phyloP scores from a whole-genome alignment of 53 echinoderm and acorn worm species.

The Arbacia lixula region DNA sequence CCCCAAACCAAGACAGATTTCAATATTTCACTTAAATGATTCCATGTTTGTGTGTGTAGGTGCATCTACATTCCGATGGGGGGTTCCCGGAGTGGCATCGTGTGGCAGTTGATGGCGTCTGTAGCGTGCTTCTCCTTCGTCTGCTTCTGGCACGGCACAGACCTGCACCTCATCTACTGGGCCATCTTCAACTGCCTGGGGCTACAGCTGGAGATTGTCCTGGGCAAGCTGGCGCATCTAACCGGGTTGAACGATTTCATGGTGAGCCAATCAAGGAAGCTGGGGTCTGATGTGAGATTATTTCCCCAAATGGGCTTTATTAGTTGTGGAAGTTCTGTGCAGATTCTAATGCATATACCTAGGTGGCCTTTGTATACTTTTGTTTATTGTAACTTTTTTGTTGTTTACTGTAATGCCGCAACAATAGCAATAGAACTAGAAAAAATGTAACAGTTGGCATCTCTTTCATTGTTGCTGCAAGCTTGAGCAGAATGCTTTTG shows the following conservation, averaged over 20 bases:
- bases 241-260: conserved; percentile 20
- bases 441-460: no score
- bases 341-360: no score
- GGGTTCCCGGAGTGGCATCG: conserved; percentile 70
- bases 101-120: conserved; percentile 72
- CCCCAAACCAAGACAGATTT: no score
- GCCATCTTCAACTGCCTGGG: conserved; percentile 85
- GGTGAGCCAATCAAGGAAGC: conserved; percentile 65
- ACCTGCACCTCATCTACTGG: conserved; percentile 76
- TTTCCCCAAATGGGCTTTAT: no score
- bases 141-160: conserved; percentile 85
- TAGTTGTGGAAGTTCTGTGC: neutral
- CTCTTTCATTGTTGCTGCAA: no score
- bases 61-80: conserved; percentile 91
- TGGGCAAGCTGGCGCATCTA: conserved; percentile 22
- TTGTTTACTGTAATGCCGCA: no score
- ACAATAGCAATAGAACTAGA: no score
- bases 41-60: conserved; percentile 21
- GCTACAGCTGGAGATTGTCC: conserved; percentile 65
- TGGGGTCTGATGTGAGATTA: no score
- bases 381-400: no score
- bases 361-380: no score
- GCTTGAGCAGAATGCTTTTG: no score
- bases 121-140: conserved; percentile 69
- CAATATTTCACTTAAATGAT: no score